These are phyloP conservation scores for Nasonia oneida DNA, from an alignment of 2,888 invertebrate genomes.

Conservation along the genomic window DNA sequence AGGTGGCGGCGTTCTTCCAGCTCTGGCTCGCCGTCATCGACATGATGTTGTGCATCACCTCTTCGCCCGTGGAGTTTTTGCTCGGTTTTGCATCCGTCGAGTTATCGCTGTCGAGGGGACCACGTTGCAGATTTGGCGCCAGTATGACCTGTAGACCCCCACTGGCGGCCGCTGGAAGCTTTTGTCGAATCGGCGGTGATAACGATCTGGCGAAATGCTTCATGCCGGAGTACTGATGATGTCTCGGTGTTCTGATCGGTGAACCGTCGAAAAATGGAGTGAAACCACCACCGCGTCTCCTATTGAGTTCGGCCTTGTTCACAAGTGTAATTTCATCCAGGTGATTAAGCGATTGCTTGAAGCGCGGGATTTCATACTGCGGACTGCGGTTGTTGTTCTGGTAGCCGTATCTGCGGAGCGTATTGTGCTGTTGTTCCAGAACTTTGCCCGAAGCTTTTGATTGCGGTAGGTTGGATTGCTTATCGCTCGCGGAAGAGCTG, in stretches of 20 bases:
- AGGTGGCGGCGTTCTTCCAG: conserved; percentile 35
- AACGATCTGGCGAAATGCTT: background rate
- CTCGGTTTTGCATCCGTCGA: background rate
- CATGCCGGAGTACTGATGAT: background rate
- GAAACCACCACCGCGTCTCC: background rate
- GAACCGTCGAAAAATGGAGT: background rate
- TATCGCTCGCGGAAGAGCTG: background rate
- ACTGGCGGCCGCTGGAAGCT: background rate
- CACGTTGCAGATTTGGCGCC: conserved; percentile 20
- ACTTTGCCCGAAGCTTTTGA: background rate
- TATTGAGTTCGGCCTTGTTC: background rate
- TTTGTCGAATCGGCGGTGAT: background rate
- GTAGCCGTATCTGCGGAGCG: background rate
- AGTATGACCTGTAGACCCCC: conserved; percentile 17
- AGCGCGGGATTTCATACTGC: background rate
- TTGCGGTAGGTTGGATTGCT: background rate
- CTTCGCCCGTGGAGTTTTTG: background rate
- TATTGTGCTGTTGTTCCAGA: background rate
- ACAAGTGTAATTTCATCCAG: background rate
- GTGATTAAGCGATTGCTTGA: background rate
- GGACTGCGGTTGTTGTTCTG: background rate
- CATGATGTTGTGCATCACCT: conserved; percentile 40
- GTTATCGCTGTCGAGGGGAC: background rate
- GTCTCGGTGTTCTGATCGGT: background rate
- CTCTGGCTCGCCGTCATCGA: conserved; percentile 44